Evolutionary conservation across 2,888 invertebrate species (phyloP).

Genomic region (Eupithecia centaureata): DNA sequence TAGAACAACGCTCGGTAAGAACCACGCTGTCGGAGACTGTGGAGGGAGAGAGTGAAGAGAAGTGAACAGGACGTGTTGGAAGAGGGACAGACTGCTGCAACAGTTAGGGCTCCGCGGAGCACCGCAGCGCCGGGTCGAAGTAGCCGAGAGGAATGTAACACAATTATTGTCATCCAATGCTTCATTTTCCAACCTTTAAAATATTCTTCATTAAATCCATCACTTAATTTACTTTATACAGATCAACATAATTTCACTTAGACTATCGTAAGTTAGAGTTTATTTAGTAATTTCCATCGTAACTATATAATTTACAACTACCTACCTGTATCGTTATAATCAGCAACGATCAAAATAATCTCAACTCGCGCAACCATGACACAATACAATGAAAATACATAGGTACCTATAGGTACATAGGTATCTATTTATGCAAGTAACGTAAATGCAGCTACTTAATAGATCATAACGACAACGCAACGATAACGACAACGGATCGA

Average conservation of each 20-base stretch:
- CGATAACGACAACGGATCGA: conserved; percentile 27
- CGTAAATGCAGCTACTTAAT: conserved; percentile 27
- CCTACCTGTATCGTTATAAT: conserved; percentile 52
- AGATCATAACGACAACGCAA: neutral
- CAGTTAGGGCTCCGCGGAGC: conserved; percentile 44
- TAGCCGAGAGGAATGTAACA: conserved; percentile 69
- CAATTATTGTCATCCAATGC: conserved; percentile 84
- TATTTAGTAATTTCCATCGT: conserved; percentile 53
- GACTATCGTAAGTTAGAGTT: conserved; percentile 53
- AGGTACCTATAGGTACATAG: neutral
- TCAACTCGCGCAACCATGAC: conserved; percentile 54
- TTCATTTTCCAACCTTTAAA: conserved; percentile 74
- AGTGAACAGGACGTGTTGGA: neutral
- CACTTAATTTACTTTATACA: conserved; percentile 73
- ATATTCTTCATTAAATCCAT: conserved; percentile 65
- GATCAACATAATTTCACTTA: conserved; percentile 63
- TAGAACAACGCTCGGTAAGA: neutral
- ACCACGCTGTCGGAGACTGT: neutral
- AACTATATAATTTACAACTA: conserved; percentile 66
- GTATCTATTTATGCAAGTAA: conserved; percentile 10
- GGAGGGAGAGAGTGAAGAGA: neutral
- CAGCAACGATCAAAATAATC: conserved; percentile 60
- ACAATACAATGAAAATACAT: conserved; percentile 27
- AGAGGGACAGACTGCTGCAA: neutral
- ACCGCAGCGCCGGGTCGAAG: conserved; percentile 50